phyloP scores from a whole-genome alignment of 2,113 vertebrate species.

The Ochotona princeps region DNA sequence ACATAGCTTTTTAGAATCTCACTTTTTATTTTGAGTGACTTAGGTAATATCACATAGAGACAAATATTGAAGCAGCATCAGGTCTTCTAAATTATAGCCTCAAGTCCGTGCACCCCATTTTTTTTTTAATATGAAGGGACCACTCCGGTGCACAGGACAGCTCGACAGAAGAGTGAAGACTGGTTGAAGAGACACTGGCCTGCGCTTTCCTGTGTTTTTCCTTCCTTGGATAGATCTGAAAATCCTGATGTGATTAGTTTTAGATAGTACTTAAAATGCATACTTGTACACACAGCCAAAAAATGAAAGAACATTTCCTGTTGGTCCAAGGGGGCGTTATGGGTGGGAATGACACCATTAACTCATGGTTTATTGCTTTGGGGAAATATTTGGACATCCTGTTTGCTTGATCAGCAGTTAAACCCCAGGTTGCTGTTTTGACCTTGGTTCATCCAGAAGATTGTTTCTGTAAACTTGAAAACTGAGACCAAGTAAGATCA shows the following conservation, averaged over 20 bases:
- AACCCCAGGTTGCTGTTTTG: slow-evolving; percentile 76
- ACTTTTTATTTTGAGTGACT: neutral
- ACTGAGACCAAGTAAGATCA: slow-evolving; percentile 59
- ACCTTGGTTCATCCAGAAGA: slow-evolving; percentile 80
- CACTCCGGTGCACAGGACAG: neutral
- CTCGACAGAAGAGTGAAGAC: neutral
- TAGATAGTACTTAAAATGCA: slow-evolving; percentile 43
- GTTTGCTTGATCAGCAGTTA: slow-evolving; percentile 82
- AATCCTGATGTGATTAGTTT: slow-evolving; percentile 20
- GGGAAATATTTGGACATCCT: slow-evolving; percentile 78
- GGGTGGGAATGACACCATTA: slow-evolving; percentile 75
- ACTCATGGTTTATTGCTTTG: slow-evolving; percentile 76
- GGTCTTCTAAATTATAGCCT: neutral
- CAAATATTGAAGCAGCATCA: neutral
- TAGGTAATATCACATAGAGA: neutral
- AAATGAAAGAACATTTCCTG: slow-evolving; percentile 61
- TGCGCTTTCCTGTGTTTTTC: neutral
- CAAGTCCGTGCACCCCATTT: neutral
- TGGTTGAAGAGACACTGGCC: neutral
- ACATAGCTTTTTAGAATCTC: neutral
- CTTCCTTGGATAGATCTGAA: neutral
- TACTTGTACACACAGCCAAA: neutral
- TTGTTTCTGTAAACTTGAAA: slow-evolving; percentile 81
- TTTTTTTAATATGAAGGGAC: neutral
- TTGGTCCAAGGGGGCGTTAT: slow-evolving; percentile 64